Evolutionary conservation across 2,888 invertebrate genomes (phyloP).

Genomic region (Spicauda simplicius): DNA sequence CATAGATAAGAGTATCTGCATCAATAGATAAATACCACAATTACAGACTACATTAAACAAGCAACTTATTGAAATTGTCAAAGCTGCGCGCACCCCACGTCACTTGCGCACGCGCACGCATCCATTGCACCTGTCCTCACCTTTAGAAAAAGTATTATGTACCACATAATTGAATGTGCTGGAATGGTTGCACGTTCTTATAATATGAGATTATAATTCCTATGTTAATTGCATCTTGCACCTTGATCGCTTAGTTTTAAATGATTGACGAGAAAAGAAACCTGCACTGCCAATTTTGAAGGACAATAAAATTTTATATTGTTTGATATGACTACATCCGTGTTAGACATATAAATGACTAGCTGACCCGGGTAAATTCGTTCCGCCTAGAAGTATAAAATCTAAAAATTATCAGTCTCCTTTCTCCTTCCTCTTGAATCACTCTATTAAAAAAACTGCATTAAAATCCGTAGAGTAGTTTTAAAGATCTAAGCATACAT

Average conservation of each 20-base stretch:
- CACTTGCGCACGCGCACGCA: conserved; percentile 50
- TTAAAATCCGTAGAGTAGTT: no score
- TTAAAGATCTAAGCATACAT: no score
- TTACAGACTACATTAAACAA: neutral
- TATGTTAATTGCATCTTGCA: conserved; percentile 5
- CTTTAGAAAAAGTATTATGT: conserved; percentile 38
- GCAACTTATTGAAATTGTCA: conserved; percentile 5
- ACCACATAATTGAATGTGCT: conserved; percentile 25
- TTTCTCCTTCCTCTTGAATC: no score
- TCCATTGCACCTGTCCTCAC: conserved; percentile 55
- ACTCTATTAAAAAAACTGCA: no score
- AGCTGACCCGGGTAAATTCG: no score
- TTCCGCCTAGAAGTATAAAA: no score
- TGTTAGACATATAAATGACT: no score
- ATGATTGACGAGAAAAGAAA: neutral
- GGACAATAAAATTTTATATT: no score
- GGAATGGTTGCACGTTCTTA: conserved; percentile 17
- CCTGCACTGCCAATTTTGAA: no score
- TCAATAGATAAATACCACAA: neutral
- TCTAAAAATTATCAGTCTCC: no score
- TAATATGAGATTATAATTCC: neutral
- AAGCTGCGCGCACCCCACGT: conserved; percentile 38
- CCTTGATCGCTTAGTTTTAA: neutral
- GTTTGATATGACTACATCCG: no score
- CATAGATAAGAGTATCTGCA: no score